These are phyloP conservation scores for Harmothoe impar DNA, from an alignment of 2,888 invertebrate species.

Conservation along the genomic window DNA sequence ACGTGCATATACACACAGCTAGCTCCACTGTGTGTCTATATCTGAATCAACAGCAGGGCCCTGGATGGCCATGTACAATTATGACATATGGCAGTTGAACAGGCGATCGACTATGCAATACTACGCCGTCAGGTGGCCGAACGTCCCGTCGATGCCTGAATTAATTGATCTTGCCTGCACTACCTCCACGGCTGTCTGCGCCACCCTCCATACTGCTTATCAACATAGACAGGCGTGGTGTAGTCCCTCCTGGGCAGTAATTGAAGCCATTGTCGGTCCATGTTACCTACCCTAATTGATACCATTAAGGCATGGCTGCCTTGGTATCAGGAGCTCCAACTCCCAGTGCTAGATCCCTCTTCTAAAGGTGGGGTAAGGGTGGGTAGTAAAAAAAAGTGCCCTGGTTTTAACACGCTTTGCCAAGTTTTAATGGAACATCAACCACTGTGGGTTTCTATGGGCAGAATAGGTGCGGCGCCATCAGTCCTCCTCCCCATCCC, in stretches of 20 bases:
- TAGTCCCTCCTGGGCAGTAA: neutral
- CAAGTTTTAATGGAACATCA: neutral
- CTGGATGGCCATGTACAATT: neutral
- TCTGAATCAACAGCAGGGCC: neutral
- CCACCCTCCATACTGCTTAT: too few relatives aligned
- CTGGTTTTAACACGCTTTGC: neutral
- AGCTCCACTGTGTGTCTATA: neutral
- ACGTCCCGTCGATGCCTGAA: neutral
- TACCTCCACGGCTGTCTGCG: too few relatives aligned
- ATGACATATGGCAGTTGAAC: conserved; percentile 9
- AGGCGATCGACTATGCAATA: neutral
- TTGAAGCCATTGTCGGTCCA: neutral
- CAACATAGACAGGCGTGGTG: neutral
- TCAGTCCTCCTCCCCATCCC: too few relatives aligned
- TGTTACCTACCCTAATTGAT: neutral
- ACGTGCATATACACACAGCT: too few relatives aligned
- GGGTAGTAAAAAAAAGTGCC: too few relatives aligned
- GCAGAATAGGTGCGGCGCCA: too few relatives aligned
- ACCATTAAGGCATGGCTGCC: neutral
- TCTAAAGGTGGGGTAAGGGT: too few relatives aligned
- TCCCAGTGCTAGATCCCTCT: neutral
- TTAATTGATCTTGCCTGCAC: too few relatives aligned
- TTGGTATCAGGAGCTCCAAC: neutral
- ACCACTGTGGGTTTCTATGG: too few relatives aligned
- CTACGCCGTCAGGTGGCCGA: conserved; percentile 1